phyloP scores from a whole-genome alignment of 2,797 vertebrate genomes.

The Macroramphosus scolopax region DNA sequence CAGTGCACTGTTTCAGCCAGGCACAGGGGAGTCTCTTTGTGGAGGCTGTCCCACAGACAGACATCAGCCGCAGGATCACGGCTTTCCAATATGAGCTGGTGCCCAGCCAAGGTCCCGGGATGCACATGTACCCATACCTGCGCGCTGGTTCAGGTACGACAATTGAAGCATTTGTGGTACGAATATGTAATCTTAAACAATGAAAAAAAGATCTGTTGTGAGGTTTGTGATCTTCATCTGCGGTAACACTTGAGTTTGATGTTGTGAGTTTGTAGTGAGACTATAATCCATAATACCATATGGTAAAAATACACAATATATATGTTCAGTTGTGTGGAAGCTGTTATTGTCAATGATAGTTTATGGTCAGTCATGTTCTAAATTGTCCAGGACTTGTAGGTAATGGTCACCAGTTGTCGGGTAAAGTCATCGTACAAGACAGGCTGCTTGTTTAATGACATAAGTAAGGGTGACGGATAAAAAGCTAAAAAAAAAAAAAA shows the following conservation, averaged over 20 bases:
- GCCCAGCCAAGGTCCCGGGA: constrained; percentile 58
- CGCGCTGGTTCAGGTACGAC: constrained; percentile 64
- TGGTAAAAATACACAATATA: too few relatives aligned
- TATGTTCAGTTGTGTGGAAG: background rate
- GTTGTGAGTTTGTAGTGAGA: too few relatives aligned
- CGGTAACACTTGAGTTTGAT: too few relatives aligned
- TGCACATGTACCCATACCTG: constrained; percentile 61
- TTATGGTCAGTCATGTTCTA: background rate
- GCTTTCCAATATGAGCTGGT: constrained; percentile 92
- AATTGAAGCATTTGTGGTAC: background rate
- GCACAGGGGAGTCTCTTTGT: constrained; percentile 87
- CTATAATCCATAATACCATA: too few relatives aligned
- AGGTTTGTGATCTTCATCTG: too few relatives aligned
- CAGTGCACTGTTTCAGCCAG: constrained; percentile 83
- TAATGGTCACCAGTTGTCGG: constrained; percentile 5
- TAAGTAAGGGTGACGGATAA: constrained; percentile 21
- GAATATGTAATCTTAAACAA: too few relatives aligned
- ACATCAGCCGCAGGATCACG: constrained; percentile 90
- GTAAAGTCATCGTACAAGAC: constrained; percentile 3
- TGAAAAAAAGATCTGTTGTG: too few relatives aligned
- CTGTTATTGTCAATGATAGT: too few relatives aligned
- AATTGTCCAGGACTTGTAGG: constrained; percentile 10
- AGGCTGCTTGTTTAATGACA: constrained; percentile 1
- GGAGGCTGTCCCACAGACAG: constrained; percentile 85
- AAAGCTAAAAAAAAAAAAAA: background rate